A percentile compares a stretch with the other conserved stretches of the same genome.
Conservation (phyloP, 2,888 invertebrate genomes). For the Scaptomyza tumidula region DNA sequence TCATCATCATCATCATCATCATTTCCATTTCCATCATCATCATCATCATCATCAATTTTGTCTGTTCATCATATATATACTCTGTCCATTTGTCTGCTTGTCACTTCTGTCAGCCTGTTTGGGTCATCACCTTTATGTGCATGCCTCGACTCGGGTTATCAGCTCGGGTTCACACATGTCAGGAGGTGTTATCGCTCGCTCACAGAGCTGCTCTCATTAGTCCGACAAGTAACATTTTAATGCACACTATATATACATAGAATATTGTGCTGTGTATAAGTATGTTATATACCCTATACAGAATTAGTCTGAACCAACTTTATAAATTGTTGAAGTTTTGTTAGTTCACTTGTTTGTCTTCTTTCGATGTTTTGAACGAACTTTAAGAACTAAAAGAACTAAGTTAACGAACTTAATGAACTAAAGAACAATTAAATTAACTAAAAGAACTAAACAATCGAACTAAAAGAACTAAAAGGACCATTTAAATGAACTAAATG, state of each 20-base stretch:
- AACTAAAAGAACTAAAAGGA: not conserved
- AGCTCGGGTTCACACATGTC: slow-evolving; percentile 43
- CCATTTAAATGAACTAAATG: too few species aligned
- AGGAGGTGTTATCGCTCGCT: slow-evolving; percentile 62
- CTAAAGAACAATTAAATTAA: too few species aligned
- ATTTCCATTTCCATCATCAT: slow-evolving; percentile 41
- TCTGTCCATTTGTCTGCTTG: not conserved
- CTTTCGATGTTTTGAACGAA: too few species aligned
- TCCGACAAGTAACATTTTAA: slow-evolving; percentile 41
- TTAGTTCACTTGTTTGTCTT: too few species aligned
- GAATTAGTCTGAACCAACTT: too few species aligned
- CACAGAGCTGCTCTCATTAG: slow-evolving; percentile 57
- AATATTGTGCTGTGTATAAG: not conserved
- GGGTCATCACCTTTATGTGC: slow-evolving; percentile 50
- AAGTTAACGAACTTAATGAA: not conserved
- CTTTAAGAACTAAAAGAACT: not conserved
- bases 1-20: too few species aligned
- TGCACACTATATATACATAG: not conserved
- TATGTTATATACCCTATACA: not conserved
- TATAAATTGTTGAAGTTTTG: too few species aligned
- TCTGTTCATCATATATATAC: not conserved
- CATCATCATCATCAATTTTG: slow-evolving; percentile 7
- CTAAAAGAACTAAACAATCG: not conserved
- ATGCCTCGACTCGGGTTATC: slow-evolving; percentile 54
- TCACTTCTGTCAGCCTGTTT: not conserved